Percentiles rank a stretch among this genome's conserved stretches.
phyloP scores from a whole-genome alignment of 2,888 invertebrate species.

The Orchesella flavescens region DNA sequence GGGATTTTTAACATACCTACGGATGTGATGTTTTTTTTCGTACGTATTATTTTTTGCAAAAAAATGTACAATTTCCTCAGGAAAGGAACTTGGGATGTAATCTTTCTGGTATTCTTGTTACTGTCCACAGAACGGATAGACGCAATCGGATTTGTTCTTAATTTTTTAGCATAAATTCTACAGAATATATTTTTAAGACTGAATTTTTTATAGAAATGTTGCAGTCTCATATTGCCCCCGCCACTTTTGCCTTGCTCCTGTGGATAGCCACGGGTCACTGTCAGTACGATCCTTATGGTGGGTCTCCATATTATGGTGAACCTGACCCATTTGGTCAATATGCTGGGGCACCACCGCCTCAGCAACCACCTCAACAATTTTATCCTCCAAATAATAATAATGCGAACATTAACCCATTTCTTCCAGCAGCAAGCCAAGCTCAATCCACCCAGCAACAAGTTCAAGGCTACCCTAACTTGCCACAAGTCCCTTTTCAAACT shows the following conservation, averaged over 20 bases:
- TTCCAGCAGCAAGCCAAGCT: slow-evolving; percentile 38
- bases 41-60: slow-evolving; percentile 15
- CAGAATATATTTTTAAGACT: neutral
- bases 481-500: slow-evolving; percentile 42
- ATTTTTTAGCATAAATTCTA: neutral
- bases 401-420: slow-evolving; percentile 46
- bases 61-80: slow-evolving; percentile 21
- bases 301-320: slow-evolving; percentile 37
- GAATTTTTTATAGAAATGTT: slow-evolving; percentile 22
- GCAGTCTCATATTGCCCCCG: slow-evolving; percentile 35
- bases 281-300: slow-evolving; percentile 50
- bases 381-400: slow-evolving; percentile 52
- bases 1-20: neutral
- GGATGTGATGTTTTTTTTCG: no score
- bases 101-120: slow-evolving; percentile 15
- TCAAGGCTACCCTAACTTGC: slow-evolving; percentile 46
- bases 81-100: slow-evolving; percentile 20
- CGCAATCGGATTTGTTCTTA: neutral
- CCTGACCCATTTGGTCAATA: slow-evolving; percentile 18
- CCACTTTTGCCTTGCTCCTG: neutral
- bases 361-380: slow-evolving; percentile 19
- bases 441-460: slow-evolving; percentile 6
- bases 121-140: slow-evolving; percentile 29
- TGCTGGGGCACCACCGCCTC: slow-evolving; percentile 39
- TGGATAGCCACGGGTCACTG: slow-evolving; percentile 33